These are phyloP conservation scores for Heteractis magnifica DNA, from an alignment of 92 coral and sea anemone species.

Conservation along the genomic window DNA sequence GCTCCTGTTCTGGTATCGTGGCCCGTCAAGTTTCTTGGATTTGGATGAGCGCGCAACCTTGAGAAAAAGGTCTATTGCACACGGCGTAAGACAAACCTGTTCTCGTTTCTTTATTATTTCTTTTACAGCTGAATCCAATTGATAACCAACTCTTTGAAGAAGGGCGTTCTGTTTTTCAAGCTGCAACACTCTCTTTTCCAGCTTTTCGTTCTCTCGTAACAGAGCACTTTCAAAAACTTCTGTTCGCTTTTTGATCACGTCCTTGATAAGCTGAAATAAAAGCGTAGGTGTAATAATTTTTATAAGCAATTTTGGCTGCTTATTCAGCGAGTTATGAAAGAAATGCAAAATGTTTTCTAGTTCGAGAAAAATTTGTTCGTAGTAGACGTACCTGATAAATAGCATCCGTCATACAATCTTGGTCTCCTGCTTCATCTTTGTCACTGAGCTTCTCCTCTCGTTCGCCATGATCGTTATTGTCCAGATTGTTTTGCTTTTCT, in stretches of 20 bases:
- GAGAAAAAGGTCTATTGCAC: too few species aligned
- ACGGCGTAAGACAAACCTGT: slow-evolving; percentile 14
- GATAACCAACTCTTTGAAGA: slow-evolving; percentile 38
- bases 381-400: background rate
- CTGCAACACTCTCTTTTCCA: slow-evolving; percentile 19
- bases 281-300: too few species aligned
- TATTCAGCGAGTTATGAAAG: too few species aligned
- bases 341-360: too few species aligned
- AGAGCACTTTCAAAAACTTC: slow-evolving; percentile 41
- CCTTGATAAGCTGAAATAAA: slow-evolving; percentile 45
- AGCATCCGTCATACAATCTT: background rate
- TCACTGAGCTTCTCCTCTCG: background rate
- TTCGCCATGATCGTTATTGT: background rate
- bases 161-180: slow-evolving; percentile 55
- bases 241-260: slow-evolving; percentile 56
- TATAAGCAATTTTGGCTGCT: too few species aligned
- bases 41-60: too few species aligned
- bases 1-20: too few species aligned
- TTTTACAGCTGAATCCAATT: slow-evolving; percentile 19
- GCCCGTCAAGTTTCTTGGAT: too few species aligned
- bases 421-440: background rate
- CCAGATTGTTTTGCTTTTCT: background rate
- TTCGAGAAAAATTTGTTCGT: too few species aligned
- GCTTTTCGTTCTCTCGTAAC: slow-evolving; percentile 21
- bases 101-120: slow-evolving; percentile 7